Base-by-base conservation (phyloP, 2,888 invertebrate species). In the Neelides folsomi region DNA sequence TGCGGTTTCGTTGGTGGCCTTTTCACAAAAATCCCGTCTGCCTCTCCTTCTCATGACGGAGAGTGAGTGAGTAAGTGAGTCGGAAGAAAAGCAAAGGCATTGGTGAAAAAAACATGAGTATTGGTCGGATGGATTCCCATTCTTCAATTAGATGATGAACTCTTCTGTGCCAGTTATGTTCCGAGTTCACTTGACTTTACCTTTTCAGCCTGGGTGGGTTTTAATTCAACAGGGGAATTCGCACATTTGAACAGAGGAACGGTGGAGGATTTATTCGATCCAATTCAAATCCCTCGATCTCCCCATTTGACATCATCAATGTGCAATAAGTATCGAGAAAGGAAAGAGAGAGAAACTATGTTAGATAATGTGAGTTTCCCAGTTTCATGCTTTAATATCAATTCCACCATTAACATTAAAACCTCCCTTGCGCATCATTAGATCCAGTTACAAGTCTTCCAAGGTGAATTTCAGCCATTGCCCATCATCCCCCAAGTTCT, bases 381-480 rank as follows among this genome's bases (percentile, higher is more conserved):
- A 40, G 35, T 41, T 48, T 48, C 40, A 48, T 48, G 48, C 40
- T 27, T 16, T 40, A 40, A 34, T 48, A 39, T 41, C 27, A 27
- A 3, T 27, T 27, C 27, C 41, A 35, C 39, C 37, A 38, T 48
- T 48, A 39, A 41, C 48, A 41, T 27, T 34, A 48, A 13, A 43
- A 48, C 44, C 51, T 48, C 42, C 44, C 52, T 55, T 35, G 48
- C 49, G 52, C 52, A 55, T 55, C 55, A 55, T 55, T 55, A 55
- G 55, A 52, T 55, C 55, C 55, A 49, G 55, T 55, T 55, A 48
- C 34, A 13, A n/a, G n/a, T n/a, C n/a, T n/a, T n/a, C n/a, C n/a
- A 48, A 13, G n/a, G 15, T 39, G 39, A 13, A 40, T 40, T 48
- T 39, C 48, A 48, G 39, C 43, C 44, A 54, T 50, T 54, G 54